Percentiles rank a stretch among this genome's conserved stretches.
phyloP scores from a whole-genome alignment of 2,113 vertebrate species.

The Channa argus region DNA sequence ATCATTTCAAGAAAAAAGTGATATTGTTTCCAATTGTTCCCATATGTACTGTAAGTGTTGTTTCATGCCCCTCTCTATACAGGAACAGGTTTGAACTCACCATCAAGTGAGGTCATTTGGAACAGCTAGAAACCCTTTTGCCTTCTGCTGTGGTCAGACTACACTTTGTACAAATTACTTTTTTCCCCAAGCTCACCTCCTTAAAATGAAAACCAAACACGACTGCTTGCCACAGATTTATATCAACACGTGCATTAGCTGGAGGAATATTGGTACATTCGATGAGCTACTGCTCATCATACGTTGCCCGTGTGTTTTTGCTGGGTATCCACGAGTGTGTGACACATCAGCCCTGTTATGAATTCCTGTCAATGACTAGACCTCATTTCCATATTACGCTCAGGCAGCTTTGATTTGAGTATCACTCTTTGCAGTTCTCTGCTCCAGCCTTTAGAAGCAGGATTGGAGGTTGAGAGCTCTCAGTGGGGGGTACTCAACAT shows the following conservation, averaged over 20 bases:
- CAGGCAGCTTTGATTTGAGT: conserved; percentile 73
- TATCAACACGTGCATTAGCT: conserved; percentile 4
- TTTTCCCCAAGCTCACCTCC: neutral
- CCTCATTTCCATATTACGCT: conserved; percentile 66
- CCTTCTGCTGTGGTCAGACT: neutral
- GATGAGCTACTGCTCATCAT: conserved; percentile 31
- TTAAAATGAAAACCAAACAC: neutral
- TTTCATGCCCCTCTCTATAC: neutral
- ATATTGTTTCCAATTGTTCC: neutral
- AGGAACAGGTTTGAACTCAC: too few species aligned
- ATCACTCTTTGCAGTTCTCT: conserved; percentile 65
- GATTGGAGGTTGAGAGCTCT: conserved; percentile 70
- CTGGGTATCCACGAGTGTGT: conserved; percentile 28
- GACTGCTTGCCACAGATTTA: neutral
- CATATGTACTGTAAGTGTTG: neutral
- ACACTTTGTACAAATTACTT: too few species aligned
- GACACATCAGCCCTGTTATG: conserved; percentile 57
- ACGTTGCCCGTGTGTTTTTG: conserved; percentile 10
- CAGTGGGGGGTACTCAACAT: conserved; percentile 56
- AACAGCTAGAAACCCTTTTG: too few species aligned
- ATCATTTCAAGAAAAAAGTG: neutral
- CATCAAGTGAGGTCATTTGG: too few species aligned
- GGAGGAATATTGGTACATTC: conserved; percentile 24
- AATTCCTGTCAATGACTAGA: conserved; percentile 65
- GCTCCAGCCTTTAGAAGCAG: conserved; percentile 58